phyloP scores from a whole-genome alignment of 2,888 invertebrate genomes.

The Drosophila merina region DNA sequence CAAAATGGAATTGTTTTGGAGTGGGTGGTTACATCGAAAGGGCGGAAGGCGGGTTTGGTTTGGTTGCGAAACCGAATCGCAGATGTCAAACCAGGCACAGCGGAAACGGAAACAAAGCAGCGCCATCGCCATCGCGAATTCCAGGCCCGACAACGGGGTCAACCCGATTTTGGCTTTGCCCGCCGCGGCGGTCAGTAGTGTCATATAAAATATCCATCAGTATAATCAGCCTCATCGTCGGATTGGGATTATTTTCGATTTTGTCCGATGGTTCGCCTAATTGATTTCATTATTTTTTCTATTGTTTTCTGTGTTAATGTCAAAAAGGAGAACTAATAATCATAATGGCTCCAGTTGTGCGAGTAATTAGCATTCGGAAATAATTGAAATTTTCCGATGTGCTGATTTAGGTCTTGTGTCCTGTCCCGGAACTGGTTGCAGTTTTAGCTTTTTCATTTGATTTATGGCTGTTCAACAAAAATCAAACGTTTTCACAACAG shows the following conservation, averaged over 20 bases:
- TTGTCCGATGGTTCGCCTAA: constrained; percentile 36
- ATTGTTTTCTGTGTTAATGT: constrained; percentile 23
- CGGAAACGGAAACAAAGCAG: constrained; percentile 74
- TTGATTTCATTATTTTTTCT: constrained; percentile 41
- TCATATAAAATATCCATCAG: constrained; percentile 60
- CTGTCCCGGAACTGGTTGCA: constrained; percentile 27
- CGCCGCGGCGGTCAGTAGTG: constrained; percentile 34
- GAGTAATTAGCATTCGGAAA: constrained; percentile 52
- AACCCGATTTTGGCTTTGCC: neutral
- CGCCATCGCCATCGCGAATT: constrained; percentile 57
- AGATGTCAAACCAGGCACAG: constrained; percentile 56
- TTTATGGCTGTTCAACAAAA: constrained; percentile 23
- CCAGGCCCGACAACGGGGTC: constrained; percentile 40
- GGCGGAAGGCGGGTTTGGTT: constrained; percentile 17
- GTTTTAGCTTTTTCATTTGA: constrained; percentile 24
- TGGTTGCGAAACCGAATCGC: constrained; percentile 27
- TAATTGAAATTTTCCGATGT: constrained; percentile 54
- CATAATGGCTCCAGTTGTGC: constrained; percentile 18
- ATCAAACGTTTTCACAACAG: constrained; percentile 13
- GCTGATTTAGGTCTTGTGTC: constrained; percentile 16
- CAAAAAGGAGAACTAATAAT: constrained; percentile 29
- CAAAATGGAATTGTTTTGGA: constrained; percentile 46
- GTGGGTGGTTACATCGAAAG: neutral
- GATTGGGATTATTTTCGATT: constrained; percentile 34
- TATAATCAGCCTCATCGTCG: constrained; percentile 31